A percentile compares a stretch with the other conserved stretches of the same genome.
These are phyloP conservation scores for Nephila pilipes DNA, from an alignment of 1,140 invertebrate species.

Conservation along the genomic window DNA sequence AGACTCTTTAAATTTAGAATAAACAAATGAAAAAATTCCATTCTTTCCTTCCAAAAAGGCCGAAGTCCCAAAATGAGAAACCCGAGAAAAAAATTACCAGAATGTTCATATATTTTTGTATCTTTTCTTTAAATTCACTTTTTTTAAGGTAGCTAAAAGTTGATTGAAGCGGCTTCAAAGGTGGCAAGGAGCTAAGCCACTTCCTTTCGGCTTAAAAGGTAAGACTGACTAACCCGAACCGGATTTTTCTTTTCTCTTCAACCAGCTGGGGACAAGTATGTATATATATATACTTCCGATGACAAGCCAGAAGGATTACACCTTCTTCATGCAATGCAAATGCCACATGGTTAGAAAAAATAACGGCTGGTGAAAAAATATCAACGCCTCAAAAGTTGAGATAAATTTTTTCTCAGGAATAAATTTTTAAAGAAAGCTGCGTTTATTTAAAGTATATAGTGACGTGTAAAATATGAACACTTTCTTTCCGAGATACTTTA, in stretches of 20 bases:
- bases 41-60: not conserved
- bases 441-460: not conserved
- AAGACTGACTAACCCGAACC: conserved; percentile 42
- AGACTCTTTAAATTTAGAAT: conserved; percentile 49
- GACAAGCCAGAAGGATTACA: conserved; percentile 53
- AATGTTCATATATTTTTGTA: not conserved
- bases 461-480: not conserved
- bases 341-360: conserved; percentile 2
- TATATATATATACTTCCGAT: conserved; percentile 30
- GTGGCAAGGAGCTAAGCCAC: conserved; percentile 52
- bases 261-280: conserved; percentile 35
- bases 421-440: not conserved
- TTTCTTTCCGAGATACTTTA: not conserved
- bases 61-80: conserved; percentile 19
- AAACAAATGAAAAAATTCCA: conserved; percentile 53
- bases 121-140: conserved; percentile 37
- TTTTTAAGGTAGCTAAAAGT: conserved; percentile 23
- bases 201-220: conserved; percentile 61
- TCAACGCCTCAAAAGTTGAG: not conserved
- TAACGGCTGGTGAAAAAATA: not conserved
- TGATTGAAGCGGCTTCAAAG: conserved; percentile 63
- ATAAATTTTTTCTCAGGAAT: conserved; percentile 1
- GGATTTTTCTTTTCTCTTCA: conserved; percentile 2
- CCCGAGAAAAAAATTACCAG: conserved; percentile 16
- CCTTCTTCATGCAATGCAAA: conserved; percentile 63